Evolutionary conservation across 2,113 vertebrate species (phyloP).

Genomic region (Phylloscopus trochilus): DNA sequence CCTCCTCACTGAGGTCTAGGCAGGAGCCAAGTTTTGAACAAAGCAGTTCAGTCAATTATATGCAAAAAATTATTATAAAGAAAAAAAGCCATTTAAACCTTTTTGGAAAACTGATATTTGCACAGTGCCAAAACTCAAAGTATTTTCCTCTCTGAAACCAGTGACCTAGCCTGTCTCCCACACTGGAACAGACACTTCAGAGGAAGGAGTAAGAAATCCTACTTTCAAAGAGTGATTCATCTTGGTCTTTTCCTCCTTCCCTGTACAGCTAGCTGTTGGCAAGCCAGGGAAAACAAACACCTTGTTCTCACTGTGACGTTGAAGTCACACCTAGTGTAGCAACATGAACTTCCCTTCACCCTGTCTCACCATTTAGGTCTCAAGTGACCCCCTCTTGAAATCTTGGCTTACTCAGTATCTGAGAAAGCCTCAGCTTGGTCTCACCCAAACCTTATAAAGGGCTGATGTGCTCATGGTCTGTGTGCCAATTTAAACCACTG

Average conservation of each 20-base stretch:
- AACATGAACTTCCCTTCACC: constrained; percentile 20
- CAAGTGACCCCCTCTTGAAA: background rate
- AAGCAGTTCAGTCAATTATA: constrained; percentile 50
- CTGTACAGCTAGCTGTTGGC: background rate
- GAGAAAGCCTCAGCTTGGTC: background rate
- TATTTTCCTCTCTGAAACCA: background rate
- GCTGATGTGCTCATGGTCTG: background rate
- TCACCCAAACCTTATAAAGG: background rate
- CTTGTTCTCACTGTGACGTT: background rate
- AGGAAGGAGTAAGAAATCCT: background rate
- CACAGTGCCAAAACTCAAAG: background rate
- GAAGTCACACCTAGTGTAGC: background rate
- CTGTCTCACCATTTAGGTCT: background rate
- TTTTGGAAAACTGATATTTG: constrained; percentile 3
- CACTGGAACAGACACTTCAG: background rate
- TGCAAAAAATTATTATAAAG: constrained; percentile 33
- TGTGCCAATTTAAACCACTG: background rate
- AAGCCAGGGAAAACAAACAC: constrained; percentile 3
- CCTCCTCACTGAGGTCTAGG: constrained; percentile 25
- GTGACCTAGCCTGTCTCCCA: background rate
- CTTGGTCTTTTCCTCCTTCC: background rate
- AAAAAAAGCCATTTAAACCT: background rate
- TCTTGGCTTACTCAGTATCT: background rate
- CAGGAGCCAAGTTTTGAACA: constrained; percentile 56
- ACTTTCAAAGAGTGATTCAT: background rate